phyloP scores from a whole-genome alignment of 2,797 vertebrate species.

The Heliangelus exortis region DNA sequence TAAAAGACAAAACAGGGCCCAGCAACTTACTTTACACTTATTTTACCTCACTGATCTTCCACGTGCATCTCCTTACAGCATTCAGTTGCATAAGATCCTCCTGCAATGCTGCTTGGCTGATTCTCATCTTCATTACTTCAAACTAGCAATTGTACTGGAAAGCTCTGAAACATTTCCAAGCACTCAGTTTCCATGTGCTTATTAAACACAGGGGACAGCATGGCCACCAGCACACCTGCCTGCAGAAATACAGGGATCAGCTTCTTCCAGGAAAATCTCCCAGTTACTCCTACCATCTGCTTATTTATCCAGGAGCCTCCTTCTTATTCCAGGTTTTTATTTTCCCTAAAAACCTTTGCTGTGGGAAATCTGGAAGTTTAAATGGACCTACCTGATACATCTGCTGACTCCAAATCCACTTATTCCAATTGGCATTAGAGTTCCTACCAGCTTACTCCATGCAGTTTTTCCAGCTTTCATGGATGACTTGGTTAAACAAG shows the following conservation, averaged over 20 bases:
- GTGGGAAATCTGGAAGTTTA: neutral
- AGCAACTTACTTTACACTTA: neutral
- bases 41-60: neutral
- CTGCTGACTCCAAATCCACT: neutral
- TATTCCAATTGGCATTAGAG: accelerated
- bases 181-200: accelerated
- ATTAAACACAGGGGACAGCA: neutral
- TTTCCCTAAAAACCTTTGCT: neutral
- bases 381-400: neutral
- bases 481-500: neutral
- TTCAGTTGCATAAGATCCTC: neutral
- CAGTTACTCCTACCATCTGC: neutral
- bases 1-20: neutral
- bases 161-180: neutral
- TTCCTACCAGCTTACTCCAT: neutral
- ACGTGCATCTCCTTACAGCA: neutral
- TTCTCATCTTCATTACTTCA: neutral
- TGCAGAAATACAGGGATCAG: neutral
- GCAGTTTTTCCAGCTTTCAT: neutral
- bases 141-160: neutral
- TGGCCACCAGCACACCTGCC: neutral
- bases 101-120: neutral
- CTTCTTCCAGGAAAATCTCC: neutral
- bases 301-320: neutral
- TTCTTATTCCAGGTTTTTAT: neutral